Evolutionary conservation across 2,113 vertebrate genomes (phyloP).

Genomic region (Poeciliopsis prolifica): DNA sequence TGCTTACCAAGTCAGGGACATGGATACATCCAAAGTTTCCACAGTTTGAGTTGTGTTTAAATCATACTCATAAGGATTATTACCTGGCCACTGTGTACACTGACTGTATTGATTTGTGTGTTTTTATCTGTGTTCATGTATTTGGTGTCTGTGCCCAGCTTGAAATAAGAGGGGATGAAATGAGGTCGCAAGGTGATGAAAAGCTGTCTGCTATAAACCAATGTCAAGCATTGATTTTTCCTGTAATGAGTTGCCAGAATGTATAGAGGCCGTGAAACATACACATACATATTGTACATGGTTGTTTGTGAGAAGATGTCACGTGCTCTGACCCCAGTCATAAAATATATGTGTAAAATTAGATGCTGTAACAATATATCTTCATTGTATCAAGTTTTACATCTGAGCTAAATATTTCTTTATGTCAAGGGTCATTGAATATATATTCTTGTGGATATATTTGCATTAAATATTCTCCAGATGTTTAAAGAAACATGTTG

Average conservation of each 20-base stretch:
- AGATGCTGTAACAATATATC: neutral
- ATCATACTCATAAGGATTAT: slow-evolving; percentile 44
- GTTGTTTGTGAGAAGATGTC: neutral
- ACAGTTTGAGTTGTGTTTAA: slow-evolving; percentile 33
- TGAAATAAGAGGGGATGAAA: slow-evolving; percentile 51
- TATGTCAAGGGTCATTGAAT: neutral
- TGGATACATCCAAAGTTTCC: slow-evolving; percentile 18
- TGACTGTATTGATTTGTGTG: slow-evolving; percentile 53
- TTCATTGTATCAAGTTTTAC: neutral
- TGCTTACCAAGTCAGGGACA: slow-evolving; percentile 17
- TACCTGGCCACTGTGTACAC: slow-evolving; percentile 24
- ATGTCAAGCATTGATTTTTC: slow-evolving; percentile 63
- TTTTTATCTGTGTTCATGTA: slow-evolving; percentile 34
- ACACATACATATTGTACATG: neutral
- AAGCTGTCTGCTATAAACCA: slow-evolving; percentile 47
- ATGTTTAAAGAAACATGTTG: neutral
- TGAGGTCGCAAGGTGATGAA: slow-evolving; percentile 62
- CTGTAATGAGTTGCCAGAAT: slow-evolving; percentile 58
- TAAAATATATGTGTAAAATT: neutral
- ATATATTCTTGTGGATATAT: neutral
- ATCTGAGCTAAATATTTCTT: neutral
- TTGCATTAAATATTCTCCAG: neutral
- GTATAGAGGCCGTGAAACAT: slow-evolving; percentile 31
- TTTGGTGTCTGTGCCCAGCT: slow-evolving; percentile 35
- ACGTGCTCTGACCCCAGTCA: neutral